phyloP scores from a whole-genome alignment of 2,113 vertebrate genomes.

The Pseudois nayaur region DNA sequence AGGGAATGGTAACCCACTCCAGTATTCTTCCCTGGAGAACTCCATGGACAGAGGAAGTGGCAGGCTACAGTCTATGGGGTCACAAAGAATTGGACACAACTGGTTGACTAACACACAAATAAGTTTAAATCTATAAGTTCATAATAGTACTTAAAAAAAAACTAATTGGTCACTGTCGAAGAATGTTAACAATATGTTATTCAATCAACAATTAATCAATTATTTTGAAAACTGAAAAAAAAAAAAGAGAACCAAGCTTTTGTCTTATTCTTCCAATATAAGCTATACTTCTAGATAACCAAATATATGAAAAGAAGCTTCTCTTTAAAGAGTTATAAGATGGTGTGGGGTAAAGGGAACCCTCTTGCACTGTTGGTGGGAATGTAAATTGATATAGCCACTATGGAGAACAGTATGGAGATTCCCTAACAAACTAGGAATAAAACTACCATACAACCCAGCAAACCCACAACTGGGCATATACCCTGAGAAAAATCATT shows the following conservation, averaged over 20 bases:
- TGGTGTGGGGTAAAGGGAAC: neutral
- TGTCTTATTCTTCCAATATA: neutral
- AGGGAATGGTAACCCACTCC: neutral
- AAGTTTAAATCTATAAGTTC: neutral
- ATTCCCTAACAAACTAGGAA: neutral
- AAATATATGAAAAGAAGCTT: neutral
- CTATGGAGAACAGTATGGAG: neutral
- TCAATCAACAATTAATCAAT: neutral
- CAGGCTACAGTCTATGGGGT: neutral
- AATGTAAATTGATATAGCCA: neutral
- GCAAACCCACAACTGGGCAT: neutral
- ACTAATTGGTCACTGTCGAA: neutral
- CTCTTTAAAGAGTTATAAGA: conserved; percentile 23
- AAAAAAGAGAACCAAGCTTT: neutral
- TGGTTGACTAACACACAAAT: neutral
- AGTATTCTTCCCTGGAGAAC: neutral
- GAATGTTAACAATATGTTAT: neutral
- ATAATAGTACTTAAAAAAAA: neutral
- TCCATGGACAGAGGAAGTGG: neutral
- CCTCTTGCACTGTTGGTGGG: neutral
- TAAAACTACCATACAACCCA: neutral
- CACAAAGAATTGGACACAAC: neutral
- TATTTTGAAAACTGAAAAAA: neutral
- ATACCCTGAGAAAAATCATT: neutral
- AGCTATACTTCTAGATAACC: neutral